Percentiles rank a stretch among this genome's conserved stretches.
These are phyloP conservation scores for Drosophila murphyi DNA, from an alignment of 1,140 invertebrate genomes.

Conservation along the genomic window DNA sequence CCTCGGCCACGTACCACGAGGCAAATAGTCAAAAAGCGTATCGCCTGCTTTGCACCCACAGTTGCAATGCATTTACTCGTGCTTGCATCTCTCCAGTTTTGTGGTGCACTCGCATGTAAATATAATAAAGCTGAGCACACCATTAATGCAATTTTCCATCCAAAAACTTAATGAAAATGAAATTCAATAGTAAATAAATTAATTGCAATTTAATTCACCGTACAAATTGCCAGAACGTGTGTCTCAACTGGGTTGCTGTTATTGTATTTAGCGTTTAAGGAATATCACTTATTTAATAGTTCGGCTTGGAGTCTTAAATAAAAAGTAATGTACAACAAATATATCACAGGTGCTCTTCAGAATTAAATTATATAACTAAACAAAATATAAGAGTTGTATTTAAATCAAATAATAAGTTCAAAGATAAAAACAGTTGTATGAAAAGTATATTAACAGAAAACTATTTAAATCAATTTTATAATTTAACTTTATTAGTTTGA, in stretches of 20 bases:
- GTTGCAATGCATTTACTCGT: conserved; percentile 14
- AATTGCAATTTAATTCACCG: conserved; percentile 20
- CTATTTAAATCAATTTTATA: too few species aligned
- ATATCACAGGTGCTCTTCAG: too few species aligned
- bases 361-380: too few species aligned
- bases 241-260: neutral
- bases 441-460: too few species aligned
- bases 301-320: too few species aligned
- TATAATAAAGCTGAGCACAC: conserved; percentile 42
- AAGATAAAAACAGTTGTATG: too few species aligned
- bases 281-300: too few species aligned
- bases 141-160: conserved; percentile 48
- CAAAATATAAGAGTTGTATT: too few species aligned
- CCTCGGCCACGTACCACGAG: conserved; percentile 14
- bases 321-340: too few species aligned
- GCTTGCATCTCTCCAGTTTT: conserved; percentile 7
- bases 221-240: conserved; percentile 35
- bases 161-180: conserved; percentile 46
- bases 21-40: conserved; percentile 57
- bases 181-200: conserved; percentile 65
- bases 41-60: conserved; percentile 29
- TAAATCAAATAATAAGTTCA: too few species aligned
- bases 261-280: too few species aligned
- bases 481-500: too few species aligned
- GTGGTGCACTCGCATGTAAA: conserved; percentile 26